A percentile compares a stretch with the other conserved stretches of the same genome.
phyloP scores from a whole-genome alignment of 1,140 invertebrate genomes.

The Bursaphelenchus mucronatus region DNA sequence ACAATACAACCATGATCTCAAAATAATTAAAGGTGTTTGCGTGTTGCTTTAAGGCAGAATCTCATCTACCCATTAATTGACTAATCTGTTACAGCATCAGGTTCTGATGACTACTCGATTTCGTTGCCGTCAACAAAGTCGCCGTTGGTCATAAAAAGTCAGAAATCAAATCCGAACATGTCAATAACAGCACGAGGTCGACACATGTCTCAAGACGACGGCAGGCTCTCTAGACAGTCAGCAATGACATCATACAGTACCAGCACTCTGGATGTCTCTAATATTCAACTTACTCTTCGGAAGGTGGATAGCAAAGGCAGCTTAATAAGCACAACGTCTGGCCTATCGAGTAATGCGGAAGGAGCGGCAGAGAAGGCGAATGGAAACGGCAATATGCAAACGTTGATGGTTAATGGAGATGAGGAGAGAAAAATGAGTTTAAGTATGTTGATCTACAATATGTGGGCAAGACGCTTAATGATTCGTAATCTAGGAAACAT shows the following conservation, averaged over 20 bases:
- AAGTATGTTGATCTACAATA: background rate
- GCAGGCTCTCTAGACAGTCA: background rate
- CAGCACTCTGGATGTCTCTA: conserved; percentile 23
- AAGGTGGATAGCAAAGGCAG: conserved; percentile 13
- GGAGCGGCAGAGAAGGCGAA: background rate
- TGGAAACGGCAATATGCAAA: background rate
- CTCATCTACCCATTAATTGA: no score
- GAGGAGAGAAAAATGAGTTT: background rate
- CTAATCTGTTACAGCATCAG: background rate
- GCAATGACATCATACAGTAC: background rate
- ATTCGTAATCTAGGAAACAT: background rate
- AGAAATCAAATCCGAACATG: background rate
- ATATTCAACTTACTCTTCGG: conserved; percentile 31
- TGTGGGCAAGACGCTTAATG: conserved; percentile 21
- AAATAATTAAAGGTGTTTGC: no score
- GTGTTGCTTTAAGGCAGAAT: no score
- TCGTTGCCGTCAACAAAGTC: conserved; percentile 1
- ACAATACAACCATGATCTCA: no score
- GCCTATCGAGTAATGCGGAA: background rate
- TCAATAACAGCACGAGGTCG: background rate
- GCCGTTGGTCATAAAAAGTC: background rate
- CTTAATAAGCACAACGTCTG: background rate
- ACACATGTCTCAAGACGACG: background rate
- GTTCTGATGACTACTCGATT: conserved; percentile 21
- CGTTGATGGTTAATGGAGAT: background rate